A percentile compares a stretch with the other conserved stretches of the same genome.
Conservation (phyloP, 1,140 invertebrate species). For the Telenomus remus region DNA sequence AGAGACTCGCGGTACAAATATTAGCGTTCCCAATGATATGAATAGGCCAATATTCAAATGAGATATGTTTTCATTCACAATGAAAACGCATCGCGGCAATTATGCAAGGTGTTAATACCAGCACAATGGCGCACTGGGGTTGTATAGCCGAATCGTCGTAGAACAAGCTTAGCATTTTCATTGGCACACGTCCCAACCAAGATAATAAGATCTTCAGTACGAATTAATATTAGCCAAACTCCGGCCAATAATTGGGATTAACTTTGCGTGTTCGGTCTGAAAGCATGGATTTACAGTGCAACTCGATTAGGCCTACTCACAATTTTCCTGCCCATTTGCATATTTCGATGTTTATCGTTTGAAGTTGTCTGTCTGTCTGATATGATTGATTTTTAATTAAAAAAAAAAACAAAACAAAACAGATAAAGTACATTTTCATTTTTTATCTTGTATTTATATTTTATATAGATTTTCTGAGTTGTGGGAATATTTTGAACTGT, state of each 20-base stretch:
- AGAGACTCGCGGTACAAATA: conserved; percentile 59
- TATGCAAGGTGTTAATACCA: conserved; percentile 74
- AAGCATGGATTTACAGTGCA: conserved; percentile 33
- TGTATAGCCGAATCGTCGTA: conserved; percentile 61
- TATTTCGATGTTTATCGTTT: conserved; percentile 62
- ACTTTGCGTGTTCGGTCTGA: conserved; percentile 32
- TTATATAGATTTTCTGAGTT: background rate
- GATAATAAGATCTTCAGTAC: conserved; percentile 52
- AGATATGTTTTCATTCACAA: conserved; percentile 69
- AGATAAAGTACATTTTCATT: background rate
- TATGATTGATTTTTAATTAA: background rate
- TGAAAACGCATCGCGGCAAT: conserved; percentile 65
- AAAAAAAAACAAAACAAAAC: background rate
- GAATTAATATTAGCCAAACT: conserved; percentile 63
- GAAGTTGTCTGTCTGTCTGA: background rate
- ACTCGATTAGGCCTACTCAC: conserved; percentile 13
- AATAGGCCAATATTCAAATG: conserved; percentile 73
- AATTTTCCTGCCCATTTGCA: conserved; percentile 56
- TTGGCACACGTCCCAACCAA: conserved; percentile 47
- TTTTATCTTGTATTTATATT: too few species aligned
- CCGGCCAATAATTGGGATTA: conserved; percentile 65
- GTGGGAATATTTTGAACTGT: too few species aligned
- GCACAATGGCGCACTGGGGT: conserved; percentile 69
- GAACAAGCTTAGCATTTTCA: conserved; percentile 54
- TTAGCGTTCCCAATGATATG: conserved; percentile 67